Evolutionary conservation across 1,140 invertebrate species (phyloP), one percentile per base, ranked within the genome.

Genomic region (Conopomorpha cramerella): DNA sequence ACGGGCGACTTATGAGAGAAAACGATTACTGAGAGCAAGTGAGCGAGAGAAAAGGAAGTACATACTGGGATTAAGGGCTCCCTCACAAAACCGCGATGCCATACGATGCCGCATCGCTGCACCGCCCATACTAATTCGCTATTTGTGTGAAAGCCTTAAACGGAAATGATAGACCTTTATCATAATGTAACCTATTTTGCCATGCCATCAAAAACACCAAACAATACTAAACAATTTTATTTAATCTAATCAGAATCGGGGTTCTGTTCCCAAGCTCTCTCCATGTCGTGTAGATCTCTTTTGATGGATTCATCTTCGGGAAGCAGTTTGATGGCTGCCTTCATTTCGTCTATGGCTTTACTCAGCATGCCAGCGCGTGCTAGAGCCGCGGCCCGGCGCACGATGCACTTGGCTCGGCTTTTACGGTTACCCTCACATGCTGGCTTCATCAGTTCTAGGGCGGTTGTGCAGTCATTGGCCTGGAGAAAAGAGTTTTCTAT

Each of bases 321-420:
- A 32, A 76, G 17, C 44, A 92, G 66, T 58, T 84, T 83, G 3
- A 87, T 48, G 3, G 89, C 89, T 25, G 81, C 84, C 55, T 90
- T 84, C 68, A 89, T 82, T 72, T 93, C 90, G 41, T 80, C 77
- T 27, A 91, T 81, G 47, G 86, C 89, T 72, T 91, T 86, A 36
- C 81, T 82, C 31, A 84, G 79, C 50, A 88, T 78, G 11, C 88
- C 86, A 12, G 92, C 63, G 41, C 86, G 80, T 44, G 84, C 86
- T 15, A 92, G 82, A 0, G 87, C 88, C 4, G 84, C 84, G 2
- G 88, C 90, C 27, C 89, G 77, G 28, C 88, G 72, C 14, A 85
- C 82, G 17, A 90, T 83, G 54, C 87, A 89, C 41, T 84, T 82
- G 3, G 84, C 83, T 33, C 91, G 74, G 47, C 84, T 84, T 16